phyloP scores from a whole-genome alignment of 2,797 vertebrate genomes.

The Linurgus olivaceus region DNA sequence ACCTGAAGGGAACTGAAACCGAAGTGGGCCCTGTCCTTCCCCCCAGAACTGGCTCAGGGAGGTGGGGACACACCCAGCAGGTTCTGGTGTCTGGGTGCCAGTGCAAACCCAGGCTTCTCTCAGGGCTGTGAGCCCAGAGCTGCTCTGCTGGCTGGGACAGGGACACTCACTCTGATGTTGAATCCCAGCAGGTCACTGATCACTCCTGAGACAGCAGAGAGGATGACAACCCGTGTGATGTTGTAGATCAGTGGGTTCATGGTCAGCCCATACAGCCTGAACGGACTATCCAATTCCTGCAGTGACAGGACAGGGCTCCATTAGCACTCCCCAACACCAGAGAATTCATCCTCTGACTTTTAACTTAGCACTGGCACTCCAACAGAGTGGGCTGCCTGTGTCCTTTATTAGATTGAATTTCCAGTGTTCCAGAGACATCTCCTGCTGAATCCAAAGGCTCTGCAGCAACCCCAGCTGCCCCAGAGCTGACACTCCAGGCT shows the following conservation, averaged over 20 bases:
- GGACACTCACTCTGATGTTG: constrained; percentile 90
- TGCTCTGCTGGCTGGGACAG: fast-evolving
- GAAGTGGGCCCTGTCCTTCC: neutral
- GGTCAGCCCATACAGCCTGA: constrained; percentile 92
- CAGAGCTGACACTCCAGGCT: neutral
- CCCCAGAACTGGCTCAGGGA: neutral
- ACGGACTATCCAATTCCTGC: constrained; percentile 94
- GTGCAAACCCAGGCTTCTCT: neutral
- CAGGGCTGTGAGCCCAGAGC: neutral
- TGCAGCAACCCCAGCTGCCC: neutral
- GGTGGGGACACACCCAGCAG: fast-evolving
- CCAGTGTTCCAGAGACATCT: neutral
- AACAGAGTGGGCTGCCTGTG: neutral
- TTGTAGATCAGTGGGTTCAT: constrained; percentile 98
- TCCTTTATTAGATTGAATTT: neutral
- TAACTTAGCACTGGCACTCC: neutral
- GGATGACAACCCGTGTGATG: constrained; percentile 94
- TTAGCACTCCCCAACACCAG: neutral
- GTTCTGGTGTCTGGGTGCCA: neutral
- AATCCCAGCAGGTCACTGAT: constrained; percentile 96
- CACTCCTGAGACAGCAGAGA: constrained; percentile 95
- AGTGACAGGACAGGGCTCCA: neutral
- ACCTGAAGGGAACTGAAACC: neutral
- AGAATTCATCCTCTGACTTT: neutral
- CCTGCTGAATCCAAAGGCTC: neutral